Base-by-base conservation (phyloP, 1,140 invertebrate species). In the Drosophila rhopaloa region DNA sequence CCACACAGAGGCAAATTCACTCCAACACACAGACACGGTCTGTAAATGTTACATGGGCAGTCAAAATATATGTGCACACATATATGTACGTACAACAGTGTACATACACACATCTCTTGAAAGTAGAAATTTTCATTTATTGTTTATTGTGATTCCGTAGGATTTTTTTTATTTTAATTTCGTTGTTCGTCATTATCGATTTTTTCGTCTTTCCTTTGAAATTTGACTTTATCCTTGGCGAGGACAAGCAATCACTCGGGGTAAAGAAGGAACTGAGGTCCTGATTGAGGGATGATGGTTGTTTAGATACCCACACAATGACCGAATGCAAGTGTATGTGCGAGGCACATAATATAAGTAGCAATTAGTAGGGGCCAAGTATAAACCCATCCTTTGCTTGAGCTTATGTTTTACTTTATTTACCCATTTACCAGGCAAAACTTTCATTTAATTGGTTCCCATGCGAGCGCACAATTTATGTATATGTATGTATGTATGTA, bases 111-210 rank as follows among this genome's bases (percentile, higher is more conserved):
- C 37, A 63, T 19, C 48, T 37, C 16, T 14, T 9, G 47, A 32
- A 48, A 29, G 43, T 4, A 53, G 16, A 10, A 48, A 53, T 47
- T 63, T 24, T 54, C 48, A 37, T 65, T 65, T 68, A 16, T 76
- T 74, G 77, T 79, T 80, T 67, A 62, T 66, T 67, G 48, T 60
- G 53, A 60, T 63, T 71, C 55, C 57, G 44, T n/a, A 67, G 44
- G 4, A 4, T 24, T 51, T 62, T 58, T 63, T 79, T 81, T 71
- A 73, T 82, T 81, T 79, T 80, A 76, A 81, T 79, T 76, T 78
- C 53, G 78, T 70, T 73, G 78, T 70, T 73, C 48, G 61, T 47
- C 38, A 54, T 74, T 82, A 82, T 82, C 78, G 79, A 82, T 82
- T 82, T 81, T 74, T 81, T 13, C 62, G 55, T 75, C 67, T 62